Conservation (phyloP, 2,113 vertebrate species). For the Lathamus discolor region DNA sequence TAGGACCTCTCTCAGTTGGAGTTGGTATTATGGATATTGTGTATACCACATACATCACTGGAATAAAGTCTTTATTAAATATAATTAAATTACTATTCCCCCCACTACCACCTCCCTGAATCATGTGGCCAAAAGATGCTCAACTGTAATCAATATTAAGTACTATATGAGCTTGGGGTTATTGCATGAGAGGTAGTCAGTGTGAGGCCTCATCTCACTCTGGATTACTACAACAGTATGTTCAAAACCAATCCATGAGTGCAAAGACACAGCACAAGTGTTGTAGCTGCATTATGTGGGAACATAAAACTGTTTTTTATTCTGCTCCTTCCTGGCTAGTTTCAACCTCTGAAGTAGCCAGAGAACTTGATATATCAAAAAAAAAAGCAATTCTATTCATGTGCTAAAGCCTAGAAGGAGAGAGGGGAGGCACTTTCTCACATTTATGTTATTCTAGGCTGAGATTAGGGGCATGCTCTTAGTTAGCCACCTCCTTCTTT, state of each 20-base stretch:
- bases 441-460: background rate
- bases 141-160: background rate
- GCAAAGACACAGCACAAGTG: background rate
- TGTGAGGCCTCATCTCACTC: background rate
- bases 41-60: background rate
- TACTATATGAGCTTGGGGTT: background rate
- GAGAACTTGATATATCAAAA: background rate
- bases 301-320: background rate
- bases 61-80: background rate
- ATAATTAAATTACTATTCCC: background rate
- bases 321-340: background rate
- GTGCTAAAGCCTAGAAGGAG: background rate
- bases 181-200: slow-evolving; percentile 47
- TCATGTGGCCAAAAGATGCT: background rate
- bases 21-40: background rate
- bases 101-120: background rate
- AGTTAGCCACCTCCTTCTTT: background rate
- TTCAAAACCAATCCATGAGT: background rate
- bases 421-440: slow-evolving; percentile 32
- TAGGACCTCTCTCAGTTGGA: background rate
- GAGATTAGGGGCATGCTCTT: background rate
- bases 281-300: background rate
- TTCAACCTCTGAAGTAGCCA: background rate
- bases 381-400: background rate
- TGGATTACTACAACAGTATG: background rate